These are phyloP conservation scores for Drosophila repleta DNA, from an alignment of 1,140 invertebrate species.

Conservation along the genomic window DNA sequence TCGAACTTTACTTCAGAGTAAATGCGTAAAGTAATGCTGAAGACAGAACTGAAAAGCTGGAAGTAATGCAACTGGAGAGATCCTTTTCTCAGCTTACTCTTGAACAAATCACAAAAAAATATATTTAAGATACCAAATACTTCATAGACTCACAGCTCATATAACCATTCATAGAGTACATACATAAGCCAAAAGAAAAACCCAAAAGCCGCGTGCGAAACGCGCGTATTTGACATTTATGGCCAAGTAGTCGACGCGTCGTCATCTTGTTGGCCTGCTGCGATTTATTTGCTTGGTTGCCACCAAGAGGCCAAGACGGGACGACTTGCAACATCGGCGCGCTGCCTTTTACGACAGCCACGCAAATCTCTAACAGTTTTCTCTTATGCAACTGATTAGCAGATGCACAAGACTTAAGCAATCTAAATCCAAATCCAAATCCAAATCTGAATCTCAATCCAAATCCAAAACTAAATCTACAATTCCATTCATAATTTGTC, in stretches of 20 bases:
- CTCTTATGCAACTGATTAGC: conserved; percentile 13
- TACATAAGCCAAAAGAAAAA: conserved; percentile 29
- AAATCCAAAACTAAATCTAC: neutral
- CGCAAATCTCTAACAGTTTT: neutral
- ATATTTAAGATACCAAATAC: too few species aligned
- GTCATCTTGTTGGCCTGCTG: conserved; percentile 22
- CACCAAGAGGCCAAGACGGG: neutral
- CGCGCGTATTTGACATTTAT: conserved; percentile 62
- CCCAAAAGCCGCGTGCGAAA: conserved; percentile 46
- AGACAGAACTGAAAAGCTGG: too few species aligned
- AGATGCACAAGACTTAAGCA: conserved; percentile 7
- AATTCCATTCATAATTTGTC: conserved; percentile 9
- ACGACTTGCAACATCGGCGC: conserved; percentile 18
- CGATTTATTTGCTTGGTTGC: conserved; percentile 9
- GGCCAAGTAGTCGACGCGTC: conserved; percentile 40
- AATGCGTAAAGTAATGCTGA: too few species aligned
- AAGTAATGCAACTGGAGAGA: too few species aligned
- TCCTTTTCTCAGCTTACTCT: too few species aligned
- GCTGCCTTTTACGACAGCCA: conserved; percentile 17
- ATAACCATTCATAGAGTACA: neutral
- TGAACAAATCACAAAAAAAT: too few species aligned
- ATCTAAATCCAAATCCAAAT: neutral
- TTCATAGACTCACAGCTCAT: neutral
- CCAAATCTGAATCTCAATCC: neutral
- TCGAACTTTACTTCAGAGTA: too few species aligned